These are phyloP conservation scores for Astur gentilis DNA, from an alignment of 2,113 vertebrate species.

Conservation along the genomic window DNA sequence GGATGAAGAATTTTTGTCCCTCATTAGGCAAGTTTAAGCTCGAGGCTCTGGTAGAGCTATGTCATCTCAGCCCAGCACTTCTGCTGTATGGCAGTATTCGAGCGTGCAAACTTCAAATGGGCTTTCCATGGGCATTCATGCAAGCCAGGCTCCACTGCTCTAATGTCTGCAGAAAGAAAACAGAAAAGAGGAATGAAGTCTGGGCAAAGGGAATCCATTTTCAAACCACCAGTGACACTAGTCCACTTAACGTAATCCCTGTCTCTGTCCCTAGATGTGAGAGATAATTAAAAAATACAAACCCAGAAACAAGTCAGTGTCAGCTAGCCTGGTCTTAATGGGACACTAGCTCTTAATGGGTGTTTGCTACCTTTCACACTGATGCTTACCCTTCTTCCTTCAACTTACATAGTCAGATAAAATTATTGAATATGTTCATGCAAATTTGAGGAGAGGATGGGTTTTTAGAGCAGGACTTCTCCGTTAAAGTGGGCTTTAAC, in stretches of 20 bases:
- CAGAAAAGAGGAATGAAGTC: not conserved
- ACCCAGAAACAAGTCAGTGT: not conserved
- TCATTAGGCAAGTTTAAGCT: slow-evolving; percentile 52
- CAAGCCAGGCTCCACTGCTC: not conserved
- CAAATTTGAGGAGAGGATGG: slow-evolving; percentile 14
- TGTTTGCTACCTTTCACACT: not conserved
- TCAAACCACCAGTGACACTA: not conserved
- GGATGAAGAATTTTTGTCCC: slow-evolving; percentile 52
- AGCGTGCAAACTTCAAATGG: not conserved
- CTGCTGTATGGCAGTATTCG: not conserved
- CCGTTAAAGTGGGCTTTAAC: not conserved
- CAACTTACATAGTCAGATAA: not conserved
- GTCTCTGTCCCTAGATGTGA: not conserved
- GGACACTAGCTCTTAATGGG: not conserved
- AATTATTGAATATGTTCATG: not conserved
- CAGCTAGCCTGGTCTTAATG: not conserved
- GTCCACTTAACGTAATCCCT: not conserved
- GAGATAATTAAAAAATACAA: not conserved
- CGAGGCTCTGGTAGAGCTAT: slow-evolving; percentile 14
- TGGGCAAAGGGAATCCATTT: not conserved
- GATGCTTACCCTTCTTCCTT: not conserved
- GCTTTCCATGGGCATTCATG: not conserved
- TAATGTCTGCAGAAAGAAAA: not conserved
- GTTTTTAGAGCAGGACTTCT: not conserved
- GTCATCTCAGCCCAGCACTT: slow-evolving; percentile 32